A percentile compares a stretch with the other conserved stretches of the same genome.
These are phyloP conservation scores for Pseudanteris insignis DNA, from an alignment of 2,888 invertebrate species.

Conservation along the genomic window DNA sequence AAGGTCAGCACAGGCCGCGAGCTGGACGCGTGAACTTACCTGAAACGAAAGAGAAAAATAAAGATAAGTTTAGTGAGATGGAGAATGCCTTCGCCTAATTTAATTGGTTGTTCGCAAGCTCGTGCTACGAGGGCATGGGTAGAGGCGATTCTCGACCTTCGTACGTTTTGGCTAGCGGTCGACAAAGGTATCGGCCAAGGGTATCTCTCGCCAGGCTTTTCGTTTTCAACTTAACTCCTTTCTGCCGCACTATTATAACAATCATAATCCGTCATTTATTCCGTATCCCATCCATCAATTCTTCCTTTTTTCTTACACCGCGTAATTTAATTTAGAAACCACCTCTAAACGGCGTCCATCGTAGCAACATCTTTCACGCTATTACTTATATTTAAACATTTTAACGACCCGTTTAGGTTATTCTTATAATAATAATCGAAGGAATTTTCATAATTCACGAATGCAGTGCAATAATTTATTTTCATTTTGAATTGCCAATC, in stretches of 20 bases:
- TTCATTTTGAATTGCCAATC: too few species aligned
- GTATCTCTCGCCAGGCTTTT: conserved; percentile 28
- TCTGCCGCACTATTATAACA: conserved; percentile 14
- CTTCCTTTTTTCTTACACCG: not conserved
- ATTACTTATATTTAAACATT: conserved; percentile 12
- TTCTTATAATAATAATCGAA: too few species aligned
- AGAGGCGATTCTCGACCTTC: conserved; percentile 34
- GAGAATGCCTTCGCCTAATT: conserved; percentile 49
- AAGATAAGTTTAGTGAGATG: conserved; percentile 46
- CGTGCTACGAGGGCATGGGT: conserved; percentile 32
- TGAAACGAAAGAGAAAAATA: conserved; percentile 54
- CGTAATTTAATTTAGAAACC: conserved; percentile 28
- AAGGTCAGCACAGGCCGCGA: conserved; percentile 49
- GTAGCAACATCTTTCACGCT: conserved; percentile 15
- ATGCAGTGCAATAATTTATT: too few species aligned
- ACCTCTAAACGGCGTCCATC: conserved; percentile 11
- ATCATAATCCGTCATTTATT: conserved; percentile 17
- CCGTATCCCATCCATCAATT: not conserved
- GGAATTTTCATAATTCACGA: too few species aligned
- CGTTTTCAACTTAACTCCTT: conserved; percentile 16
- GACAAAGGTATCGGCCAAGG: conserved; percentile 23
- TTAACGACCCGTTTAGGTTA: too few species aligned
- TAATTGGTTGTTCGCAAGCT: conserved; percentile 56
- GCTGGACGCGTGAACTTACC: conserved; percentile 55
- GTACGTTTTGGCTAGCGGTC: conserved; percentile 19